phyloP scores from a whole-genome alignment of 53 echinoderm and acorn worm species.

The Apostichopus leukothele region DNA sequence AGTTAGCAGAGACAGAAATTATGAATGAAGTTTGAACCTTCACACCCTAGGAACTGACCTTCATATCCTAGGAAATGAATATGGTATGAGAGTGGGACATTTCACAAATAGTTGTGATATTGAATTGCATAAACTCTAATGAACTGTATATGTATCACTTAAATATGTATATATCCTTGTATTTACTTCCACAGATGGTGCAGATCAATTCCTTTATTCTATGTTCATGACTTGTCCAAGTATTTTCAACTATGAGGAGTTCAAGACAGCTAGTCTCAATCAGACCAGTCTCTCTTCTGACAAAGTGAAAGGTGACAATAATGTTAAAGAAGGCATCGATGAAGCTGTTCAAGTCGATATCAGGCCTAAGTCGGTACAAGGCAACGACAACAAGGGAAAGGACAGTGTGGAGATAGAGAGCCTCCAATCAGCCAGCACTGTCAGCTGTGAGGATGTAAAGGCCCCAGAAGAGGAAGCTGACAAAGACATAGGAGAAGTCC shows the following conservation, averaged over 20 bases:
- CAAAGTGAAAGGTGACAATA: not conserved
- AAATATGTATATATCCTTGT: not conserved
- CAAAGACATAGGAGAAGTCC: not conserved
- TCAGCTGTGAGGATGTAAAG: not conserved
- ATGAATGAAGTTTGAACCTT: too few relatives aligned
- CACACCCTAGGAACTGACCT: too few relatives aligned
- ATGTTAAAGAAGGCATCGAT: not conserved
- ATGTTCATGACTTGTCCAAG: slow-evolving; percentile 43
- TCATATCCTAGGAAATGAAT: too few relatives aligned
- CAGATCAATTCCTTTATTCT: slow-evolving; percentile 4
- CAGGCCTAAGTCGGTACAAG: not conserved
- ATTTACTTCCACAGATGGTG: not conserved
- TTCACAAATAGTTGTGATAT: too few relatives aligned
- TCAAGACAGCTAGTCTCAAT: slow-evolving; percentile 55
- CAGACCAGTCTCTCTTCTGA: not conserved
- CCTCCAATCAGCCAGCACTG: not conserved
- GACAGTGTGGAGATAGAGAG: slow-evolving; percentile 4
- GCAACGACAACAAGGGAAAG: not conserved
- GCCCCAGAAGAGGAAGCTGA: not conserved
- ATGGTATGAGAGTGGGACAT: too few relatives aligned
- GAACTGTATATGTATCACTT: too few relatives aligned
- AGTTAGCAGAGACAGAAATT: too few relatives aligned
- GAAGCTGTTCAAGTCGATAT: not conserved
- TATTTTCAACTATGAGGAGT: slow-evolving; percentile 58
- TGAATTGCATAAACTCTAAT: too few relatives aligned